A percentile compares a stretch with the other conserved stretches of the same genome.
These are phyloP conservation scores for Microplitis demolitor DNA, from an alignment of 1,140 invertebrate species.

Conservation along the genomic window DNA sequence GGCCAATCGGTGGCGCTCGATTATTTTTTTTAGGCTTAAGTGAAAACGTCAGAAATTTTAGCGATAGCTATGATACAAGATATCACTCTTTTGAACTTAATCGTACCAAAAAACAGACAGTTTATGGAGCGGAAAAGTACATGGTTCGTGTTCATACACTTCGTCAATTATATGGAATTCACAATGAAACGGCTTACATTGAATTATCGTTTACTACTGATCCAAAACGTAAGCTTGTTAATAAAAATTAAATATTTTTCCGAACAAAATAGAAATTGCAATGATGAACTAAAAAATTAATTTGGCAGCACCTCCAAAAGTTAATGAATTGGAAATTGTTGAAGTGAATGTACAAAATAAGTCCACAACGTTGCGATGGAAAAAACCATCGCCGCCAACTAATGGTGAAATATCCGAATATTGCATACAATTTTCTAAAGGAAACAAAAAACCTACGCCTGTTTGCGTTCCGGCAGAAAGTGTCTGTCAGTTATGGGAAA, in stretches of 20 bases:
- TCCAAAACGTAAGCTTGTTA: constrained; percentile 26
- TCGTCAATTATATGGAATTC: neutral
- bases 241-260: neutral
- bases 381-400: constrained; percentile 25
- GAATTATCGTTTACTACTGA: constrained; percentile 19
- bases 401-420: constrained; percentile 30
- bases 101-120: neutral
- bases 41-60: constrained; percentile 5
- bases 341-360: constrained; percentile 14
- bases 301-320: constrained; percentile 31
- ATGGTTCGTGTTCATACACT: constrained; percentile 23
- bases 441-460: neutral
- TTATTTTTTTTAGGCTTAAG: constrained; percentile 28
- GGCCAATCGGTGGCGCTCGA: constrained; percentile 9
- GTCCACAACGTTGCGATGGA: constrained; percentile 31
- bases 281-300: neutral
- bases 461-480: neutral
- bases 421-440: neutral
- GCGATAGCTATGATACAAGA: neutral
- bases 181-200: constrained; percentile 20
- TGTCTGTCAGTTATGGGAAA: constrained; percentile 33
- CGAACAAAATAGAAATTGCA: neutral
- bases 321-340: constrained; percentile 27
- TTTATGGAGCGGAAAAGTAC: constrained; percentile 31
- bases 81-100: neutral